These are phyloP conservation scores for Megamerina dolium DNA, from an alignment of 2,888 invertebrate species.

Conservation along the genomic window DNA sequence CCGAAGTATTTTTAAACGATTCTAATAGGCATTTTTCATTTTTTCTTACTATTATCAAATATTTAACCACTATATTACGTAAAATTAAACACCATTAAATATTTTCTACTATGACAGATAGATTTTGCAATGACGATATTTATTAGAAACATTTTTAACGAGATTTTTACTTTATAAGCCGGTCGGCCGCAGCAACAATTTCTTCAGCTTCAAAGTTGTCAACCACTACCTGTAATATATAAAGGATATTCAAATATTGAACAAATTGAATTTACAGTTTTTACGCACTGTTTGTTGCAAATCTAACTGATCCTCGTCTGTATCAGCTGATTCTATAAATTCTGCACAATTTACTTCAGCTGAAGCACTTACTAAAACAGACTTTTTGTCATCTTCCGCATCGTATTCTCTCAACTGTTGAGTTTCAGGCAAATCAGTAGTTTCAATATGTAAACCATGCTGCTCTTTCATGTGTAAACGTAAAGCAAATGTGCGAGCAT, in stretches of 20 bases:
- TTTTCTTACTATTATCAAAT: too few relatives aligned
- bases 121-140: too few relatives aligned
- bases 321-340: conserved; percentile 1
- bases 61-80: too few relatives aligned
- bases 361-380: conserved; percentile 34
- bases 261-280: too few relatives aligned
- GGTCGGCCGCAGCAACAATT: conserved; percentile 44
- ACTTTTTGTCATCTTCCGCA: conserved; percentile 18
- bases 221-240: conserved; percentile 35
- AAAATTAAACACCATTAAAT: too few relatives aligned
- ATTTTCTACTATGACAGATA: too few relatives aligned
- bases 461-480: conserved; percentile 66
- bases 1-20: conserved; percentile 40
- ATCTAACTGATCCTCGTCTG: conserved; percentile 26
- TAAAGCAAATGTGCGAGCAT: conserved; percentile 68
- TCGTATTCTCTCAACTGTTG: too few relatives aligned
- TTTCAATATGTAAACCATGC: conserved; percentile 49
- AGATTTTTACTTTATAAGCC: conserved; percentile 31
- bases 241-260: neutral
- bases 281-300: conserved; percentile 35
- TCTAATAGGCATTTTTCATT: too few relatives aligned
- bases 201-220: conserved; percentile 43
- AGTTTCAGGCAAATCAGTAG: too few relatives aligned
- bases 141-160: too few relatives aligned
- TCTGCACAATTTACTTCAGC: conserved; percentile 20